Percentiles rank a stretch among this genome's conserved stretches.
Evolutionary conservation across 2,113 vertebrate species (phyloP).

Genomic region (Clarias magur): DNA sequence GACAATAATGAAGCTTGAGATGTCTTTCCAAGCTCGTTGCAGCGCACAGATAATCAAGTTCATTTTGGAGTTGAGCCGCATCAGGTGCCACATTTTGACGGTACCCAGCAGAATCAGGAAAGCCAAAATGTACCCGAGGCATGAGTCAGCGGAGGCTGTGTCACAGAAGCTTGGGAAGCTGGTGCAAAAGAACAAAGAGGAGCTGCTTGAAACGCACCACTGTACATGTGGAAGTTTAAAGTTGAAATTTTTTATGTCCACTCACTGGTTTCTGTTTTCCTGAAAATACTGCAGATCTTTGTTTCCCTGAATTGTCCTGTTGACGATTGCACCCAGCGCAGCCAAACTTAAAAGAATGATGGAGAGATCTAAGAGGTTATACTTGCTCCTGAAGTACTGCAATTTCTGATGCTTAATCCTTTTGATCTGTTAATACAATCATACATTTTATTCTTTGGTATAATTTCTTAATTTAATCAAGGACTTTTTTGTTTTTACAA

Average conservation of each 20-base stretch:
- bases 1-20: slow-evolving; percentile 87
- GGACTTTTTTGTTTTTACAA: neutral
- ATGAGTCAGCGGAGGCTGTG: slow-evolving; percentile 83
- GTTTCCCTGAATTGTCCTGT: slow-evolving; percentile 42
- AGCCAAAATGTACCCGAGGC: slow-evolving; percentile 89
- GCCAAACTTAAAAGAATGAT: slow-evolving; percentile 51
- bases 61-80: slow-evolving; percentile 91
- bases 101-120: slow-evolving; percentile 91
- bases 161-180: slow-evolving; percentile 78
- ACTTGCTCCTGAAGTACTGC: slow-evolving; percentile 44
- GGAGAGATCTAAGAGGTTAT: slow-evolving; percentile 48
- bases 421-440: slow-evolving; percentile 23
- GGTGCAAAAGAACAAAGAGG: neutral
- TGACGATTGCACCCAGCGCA: slow-evolving; percentile 36
- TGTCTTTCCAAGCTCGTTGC: slow-evolving; percentile 87
- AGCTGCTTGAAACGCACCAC: neutral
- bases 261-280: slow-evolving; percentile 46
- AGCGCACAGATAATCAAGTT: slow-evolving; percentile 91
- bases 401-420: slow-evolving; percentile 38
- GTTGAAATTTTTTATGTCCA: neutral
- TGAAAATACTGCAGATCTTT: slow-evolving; percentile 43
- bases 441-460: neutral
- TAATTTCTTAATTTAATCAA: neutral
- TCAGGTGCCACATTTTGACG: slow-evolving; percentile 91
- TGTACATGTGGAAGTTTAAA: neutral